Base-by-base conservation (phyloP, 1,140 invertebrate species). In the Parapsyche elsis region DNA sequence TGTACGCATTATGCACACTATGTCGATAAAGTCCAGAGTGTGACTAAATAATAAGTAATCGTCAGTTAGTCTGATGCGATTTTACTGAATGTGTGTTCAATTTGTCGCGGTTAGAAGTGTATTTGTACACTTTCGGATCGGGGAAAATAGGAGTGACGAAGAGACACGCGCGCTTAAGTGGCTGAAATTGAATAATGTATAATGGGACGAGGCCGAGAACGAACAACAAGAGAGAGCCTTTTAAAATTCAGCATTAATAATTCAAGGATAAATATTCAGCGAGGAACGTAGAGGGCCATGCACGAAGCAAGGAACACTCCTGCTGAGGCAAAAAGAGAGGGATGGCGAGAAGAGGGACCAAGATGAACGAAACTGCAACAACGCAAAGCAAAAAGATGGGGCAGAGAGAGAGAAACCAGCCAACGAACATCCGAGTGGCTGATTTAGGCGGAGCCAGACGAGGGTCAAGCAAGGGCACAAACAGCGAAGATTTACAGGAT, bases 391-490 rank as follows among this genome's bases (percentile, higher is more conserved):
- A 67, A 67, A 67, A 67, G 24, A 67, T 24, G 24, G 24, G 4
- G n/a, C 2, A 67, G 9, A 23, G 14, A 24, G 21, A 61, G 59
- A 19, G 59, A 21, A n/a, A 0, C n/a, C 59, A 21, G 49, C 0
- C 7, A 7, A 23, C 59, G 21, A 59, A 61, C 23, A n/a, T n/a
- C n/a, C n/a, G 23, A 74, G 5, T 61, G 74, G 53, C 74, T 49
- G 75, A 77, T 77, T 77, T 77, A 77, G 75, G 57, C 59, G 7
- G 7, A 59, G 46, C 14, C n/a, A 38, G 23, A 21, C 71, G 71
- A 24, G 75, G 75, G 75, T 77, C 75, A 77, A 30, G 16, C 45
- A 77, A 77, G 75, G 75, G 75, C 75, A 77, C n/a, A 53, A 53
- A 16, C 49, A 2, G 57, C 57, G 16, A 26, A 67, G 19, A 23